A percentile compares a stretch with the other conserved stretches of the same genome.
Conservation (phyloP, 2,797 vertebrate species). For the Enteromius afrohamiltoni region DNA sequence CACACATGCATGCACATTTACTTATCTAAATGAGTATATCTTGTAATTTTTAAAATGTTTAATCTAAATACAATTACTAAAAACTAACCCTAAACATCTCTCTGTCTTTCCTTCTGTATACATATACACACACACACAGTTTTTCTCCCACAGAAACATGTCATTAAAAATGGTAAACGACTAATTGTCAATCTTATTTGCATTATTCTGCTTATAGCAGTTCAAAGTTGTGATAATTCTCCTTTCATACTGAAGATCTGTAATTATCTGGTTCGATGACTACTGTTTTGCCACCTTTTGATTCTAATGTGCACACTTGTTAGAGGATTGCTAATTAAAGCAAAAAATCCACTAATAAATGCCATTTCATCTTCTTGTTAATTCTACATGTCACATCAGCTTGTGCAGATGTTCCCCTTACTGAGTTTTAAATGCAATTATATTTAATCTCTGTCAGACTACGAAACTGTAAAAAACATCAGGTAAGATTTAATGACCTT, state of each 20-base stretch:
- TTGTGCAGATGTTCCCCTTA: not conserved
- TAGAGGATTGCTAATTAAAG: constrained; percentile 25
- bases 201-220: not conserved
- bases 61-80: not conserved
- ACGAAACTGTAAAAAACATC: constrained; percentile 8
- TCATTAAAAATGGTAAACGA: not conserved
- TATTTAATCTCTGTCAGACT: not conserved
- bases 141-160: not conserved
- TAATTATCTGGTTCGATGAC: constrained; percentile 4
- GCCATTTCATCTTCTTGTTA: not conserved
- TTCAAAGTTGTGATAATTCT: not conserved
- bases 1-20: not conserved
- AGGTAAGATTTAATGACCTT: not conserved
- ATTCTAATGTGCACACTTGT: constrained; percentile 29
- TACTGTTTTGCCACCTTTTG: constrained; percentile 20
- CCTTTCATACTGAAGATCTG: not conserved
- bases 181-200: not conserved
- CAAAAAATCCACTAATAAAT: constrained; percentile 1
- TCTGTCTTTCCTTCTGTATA: no score
- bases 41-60: not conserved
- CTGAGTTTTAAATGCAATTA: not conserved
- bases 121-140: no score
- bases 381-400: not conserved
- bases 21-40: not conserved
- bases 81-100: not conserved